A percentile compares a stretch with the other conserved stretches of the same genome.
phyloP scores from a whole-genome alignment of 2,797 vertebrate genomes.

The Chelon labrosus region DNA sequence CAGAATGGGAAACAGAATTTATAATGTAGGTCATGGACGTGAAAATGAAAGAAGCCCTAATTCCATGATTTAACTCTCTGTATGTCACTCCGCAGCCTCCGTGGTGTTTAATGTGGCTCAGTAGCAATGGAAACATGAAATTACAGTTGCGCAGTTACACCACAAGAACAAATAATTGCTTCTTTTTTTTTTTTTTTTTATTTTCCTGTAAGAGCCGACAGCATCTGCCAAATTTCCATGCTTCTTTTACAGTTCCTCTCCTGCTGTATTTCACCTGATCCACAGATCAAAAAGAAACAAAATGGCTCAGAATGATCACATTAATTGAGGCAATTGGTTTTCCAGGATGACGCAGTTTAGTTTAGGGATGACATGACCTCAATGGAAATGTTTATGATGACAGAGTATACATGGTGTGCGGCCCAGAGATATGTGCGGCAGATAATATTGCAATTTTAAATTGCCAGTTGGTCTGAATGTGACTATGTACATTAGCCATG shows the following conservation, averaged over 20 bases:
- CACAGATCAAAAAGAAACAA: neutral
- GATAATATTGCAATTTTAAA: neutral
- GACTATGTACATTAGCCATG: neutral
- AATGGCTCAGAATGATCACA: neutral
- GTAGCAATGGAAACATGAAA: conserved; percentile 4
- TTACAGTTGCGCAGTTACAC: neutral
- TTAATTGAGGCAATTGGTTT: neutral
- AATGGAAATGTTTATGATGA: neutral
- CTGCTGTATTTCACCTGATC: neutral
- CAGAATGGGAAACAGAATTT: conserved; percentile 13
- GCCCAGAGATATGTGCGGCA: neutral
- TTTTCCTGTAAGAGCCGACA: neutral
- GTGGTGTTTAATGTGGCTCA: conserved; percentile 53
- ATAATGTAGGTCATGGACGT: conserved; percentile 19
- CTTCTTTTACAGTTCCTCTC: neutral
- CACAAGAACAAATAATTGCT: neutral
- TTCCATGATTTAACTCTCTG: conserved; percentile 25
- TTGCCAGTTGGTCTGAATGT: neutral
- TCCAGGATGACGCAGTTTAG: neutral
- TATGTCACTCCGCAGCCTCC: conserved; percentile 6
- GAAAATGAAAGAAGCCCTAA: conserved; percentile 29
- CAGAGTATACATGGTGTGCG: neutral
- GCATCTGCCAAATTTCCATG: neutral
- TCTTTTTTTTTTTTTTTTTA: neutral
- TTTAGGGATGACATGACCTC: neutral